phyloP scores from a whole-genome alignment of 1,140 invertebrate genomes.

The Drosophila kanapiae region DNA sequence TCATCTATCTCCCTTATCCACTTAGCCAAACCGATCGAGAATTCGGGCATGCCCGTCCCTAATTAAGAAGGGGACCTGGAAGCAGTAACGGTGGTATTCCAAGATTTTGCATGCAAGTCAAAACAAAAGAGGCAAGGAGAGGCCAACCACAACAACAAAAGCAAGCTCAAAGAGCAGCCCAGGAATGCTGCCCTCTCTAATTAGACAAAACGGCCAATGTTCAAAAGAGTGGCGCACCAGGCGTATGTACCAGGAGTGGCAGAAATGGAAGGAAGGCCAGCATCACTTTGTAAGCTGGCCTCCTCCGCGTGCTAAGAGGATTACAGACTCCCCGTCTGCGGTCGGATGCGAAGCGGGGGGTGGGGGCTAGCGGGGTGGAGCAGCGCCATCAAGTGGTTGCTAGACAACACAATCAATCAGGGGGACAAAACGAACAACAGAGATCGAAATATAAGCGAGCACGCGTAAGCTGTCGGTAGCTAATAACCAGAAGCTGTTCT shows the following conservation, averaged over 20 bases:
- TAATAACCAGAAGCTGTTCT: conserved; percentile 3
- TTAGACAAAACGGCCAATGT: conserved; percentile 20
- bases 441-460: conserved; percentile 6
- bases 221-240: neutral
- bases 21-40: conserved; percentile 4
- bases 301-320: conserved; percentile 32
- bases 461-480: neutral
- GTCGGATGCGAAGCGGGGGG: neutral
- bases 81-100: conserved; percentile 19
- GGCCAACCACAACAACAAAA: conserved; percentile 1
- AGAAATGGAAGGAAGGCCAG: neutral
- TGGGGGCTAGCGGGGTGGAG: neutral
- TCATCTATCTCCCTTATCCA: neutral
- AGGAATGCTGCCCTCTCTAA: conserved; percentile 13
- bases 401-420: conserved; percentile 39
- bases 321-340: conserved; percentile 20
- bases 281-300: neutral
- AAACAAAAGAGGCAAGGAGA: neutral
- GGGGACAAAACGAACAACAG: neutral
- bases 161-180: conserved; percentile 18
- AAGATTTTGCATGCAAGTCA: conserved; percentile 12
- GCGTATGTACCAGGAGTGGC: neutral
- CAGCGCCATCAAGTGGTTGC: conserved; percentile 25
- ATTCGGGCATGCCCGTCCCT: neutral
- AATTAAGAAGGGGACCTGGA: neutral